phyloP scores from a whole-genome alignment of 2,797 vertebrate genomes.

The Gallinago nigripennis region DNA sequence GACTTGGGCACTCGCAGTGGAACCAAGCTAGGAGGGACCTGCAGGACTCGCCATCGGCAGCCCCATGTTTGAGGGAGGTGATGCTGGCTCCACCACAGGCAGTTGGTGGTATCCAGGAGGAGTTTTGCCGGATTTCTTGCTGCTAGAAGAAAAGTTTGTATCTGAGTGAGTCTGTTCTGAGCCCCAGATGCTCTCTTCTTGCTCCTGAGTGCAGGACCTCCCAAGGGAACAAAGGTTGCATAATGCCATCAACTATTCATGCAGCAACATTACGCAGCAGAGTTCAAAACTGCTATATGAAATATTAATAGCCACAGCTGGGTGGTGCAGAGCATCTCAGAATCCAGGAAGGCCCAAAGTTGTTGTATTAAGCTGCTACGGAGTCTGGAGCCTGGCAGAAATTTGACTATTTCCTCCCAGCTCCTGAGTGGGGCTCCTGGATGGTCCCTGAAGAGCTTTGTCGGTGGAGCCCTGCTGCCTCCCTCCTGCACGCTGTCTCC shows the following conservation, averaged over 20 bases:
- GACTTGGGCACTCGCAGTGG: background rate
- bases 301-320: background rate
- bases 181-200: rapidly evolving
- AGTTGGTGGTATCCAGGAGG: background rate
- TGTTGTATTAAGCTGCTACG: rapidly evolving
- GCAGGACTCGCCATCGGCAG: rapidly evolving
- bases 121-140: background rate
- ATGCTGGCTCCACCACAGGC: rapidly evolving
- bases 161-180: rapidly evolving
- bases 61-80: rapidly evolving
- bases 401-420: rapidly evolving
- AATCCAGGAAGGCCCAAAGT: background rate
- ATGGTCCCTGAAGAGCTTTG: background rate
- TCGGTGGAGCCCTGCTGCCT: background rate
- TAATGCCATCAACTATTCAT: background rate
- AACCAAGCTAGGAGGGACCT: background rate
- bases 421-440: background rate
- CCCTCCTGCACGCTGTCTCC: background rate
- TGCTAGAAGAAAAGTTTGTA: background rate
- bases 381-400: background rate
- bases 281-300: background rate
- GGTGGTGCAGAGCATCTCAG: rapidly evolving
- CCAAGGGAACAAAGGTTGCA: background rate
- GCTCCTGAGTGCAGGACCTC: background rate
- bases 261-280: background rate